Evolutionary conservation across 2,113 vertebrate genomes (phyloP), one percentile per base, ranked within the genome.

Genomic region (Natator depressus): DNA sequence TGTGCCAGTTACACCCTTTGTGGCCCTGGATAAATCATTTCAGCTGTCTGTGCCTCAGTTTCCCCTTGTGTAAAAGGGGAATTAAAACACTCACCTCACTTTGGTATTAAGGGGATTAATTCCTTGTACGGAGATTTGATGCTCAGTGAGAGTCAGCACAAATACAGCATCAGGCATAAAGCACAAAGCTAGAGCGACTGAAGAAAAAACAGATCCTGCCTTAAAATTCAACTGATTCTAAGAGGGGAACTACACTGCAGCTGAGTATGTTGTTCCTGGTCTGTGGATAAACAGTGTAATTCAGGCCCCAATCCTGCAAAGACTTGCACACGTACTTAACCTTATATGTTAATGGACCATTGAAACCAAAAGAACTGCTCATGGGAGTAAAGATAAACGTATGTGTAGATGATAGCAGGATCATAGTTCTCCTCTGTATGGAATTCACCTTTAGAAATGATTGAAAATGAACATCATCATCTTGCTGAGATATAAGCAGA

Each of bases 401-500:
- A 87, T 90, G 95, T 78, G n/a, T 72, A 72, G 35, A 72, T 38
- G 88, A 95, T 94, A 91, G 80, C 91, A 95, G 59, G 75, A 89
- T 2, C 91, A 85, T 0, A 53, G 83, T 31, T 87, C 90, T 93
- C 50, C 14, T 96, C 91, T 96, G 49, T 94, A 93, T 86, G 90
- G 85, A 94, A 94, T 96, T 49, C 29, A 90, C 59, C 84, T 95
- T 88, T 72, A 90, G 81, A 88, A 89, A 85, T 69, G 35, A 96
- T 47, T 87, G 93, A 97, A 97, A 97, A 97, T 94, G 87, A 93
- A 86, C 85, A 96, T 94, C 94, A 96, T 95, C 95, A 90, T 96
- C 84, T 83, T 86, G 94, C 93, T 49, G 95, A 95, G 94, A 95
- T 95, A 94, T 96, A 90, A 2, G 93, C 96, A 95, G 91, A 96